phyloP scores from a whole-genome alignment of 2,888 invertebrate species.

The Pollenia angustigena region DNA sequence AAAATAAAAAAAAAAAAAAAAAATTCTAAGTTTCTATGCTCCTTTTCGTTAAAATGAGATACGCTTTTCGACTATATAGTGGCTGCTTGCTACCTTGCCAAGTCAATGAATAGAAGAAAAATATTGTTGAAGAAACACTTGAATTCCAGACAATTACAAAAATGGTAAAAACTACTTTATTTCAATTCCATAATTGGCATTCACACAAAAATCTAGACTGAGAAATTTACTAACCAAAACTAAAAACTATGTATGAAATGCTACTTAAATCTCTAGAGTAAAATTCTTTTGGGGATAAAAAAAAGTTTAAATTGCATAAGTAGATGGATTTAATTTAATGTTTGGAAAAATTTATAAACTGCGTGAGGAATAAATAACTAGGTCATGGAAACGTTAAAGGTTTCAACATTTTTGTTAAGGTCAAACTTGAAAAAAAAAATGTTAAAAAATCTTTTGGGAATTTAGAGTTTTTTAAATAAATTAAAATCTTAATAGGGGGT shows the following conservation, averaged over 20 bases:
- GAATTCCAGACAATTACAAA: conserved; percentile 67
- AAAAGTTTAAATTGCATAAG: conserved; percentile 32
- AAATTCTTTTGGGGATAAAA: conserved; percentile 67
- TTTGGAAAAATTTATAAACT: background rate
- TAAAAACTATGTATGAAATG: background rate
- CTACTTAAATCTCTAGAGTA: conserved; percentile 56
- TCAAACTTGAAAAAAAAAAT: background rate
- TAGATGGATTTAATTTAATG: conserved; percentile 25
- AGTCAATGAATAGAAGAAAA: background rate
- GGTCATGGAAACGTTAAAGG: conserved; percentile 49
- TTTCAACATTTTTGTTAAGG: background rate
- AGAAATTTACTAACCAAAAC: conserved; percentile 40
- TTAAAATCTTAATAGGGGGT: too few species aligned
- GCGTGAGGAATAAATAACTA: conserved; percentile 12
- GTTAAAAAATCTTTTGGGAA: background rate
- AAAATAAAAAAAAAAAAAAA: conserved; percentile 12
- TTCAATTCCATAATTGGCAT: conserved; percentile 61
- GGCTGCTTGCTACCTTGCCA: background rate
- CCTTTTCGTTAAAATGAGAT: conserved; percentile 9
- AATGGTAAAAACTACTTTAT: conserved; percentile 69
- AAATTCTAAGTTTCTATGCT: conserved; percentile 10
- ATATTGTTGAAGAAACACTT: conserved; percentile 66
- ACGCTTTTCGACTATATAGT: conserved; percentile 1
- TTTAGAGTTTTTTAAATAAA: too few species aligned
- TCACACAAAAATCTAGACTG: conserved; percentile 39